These are phyloP conservation scores for Caenorhabditis brenneri DNA, from an alignment of 1,140 invertebrate species.

Conservation along the genomic window DNA sequence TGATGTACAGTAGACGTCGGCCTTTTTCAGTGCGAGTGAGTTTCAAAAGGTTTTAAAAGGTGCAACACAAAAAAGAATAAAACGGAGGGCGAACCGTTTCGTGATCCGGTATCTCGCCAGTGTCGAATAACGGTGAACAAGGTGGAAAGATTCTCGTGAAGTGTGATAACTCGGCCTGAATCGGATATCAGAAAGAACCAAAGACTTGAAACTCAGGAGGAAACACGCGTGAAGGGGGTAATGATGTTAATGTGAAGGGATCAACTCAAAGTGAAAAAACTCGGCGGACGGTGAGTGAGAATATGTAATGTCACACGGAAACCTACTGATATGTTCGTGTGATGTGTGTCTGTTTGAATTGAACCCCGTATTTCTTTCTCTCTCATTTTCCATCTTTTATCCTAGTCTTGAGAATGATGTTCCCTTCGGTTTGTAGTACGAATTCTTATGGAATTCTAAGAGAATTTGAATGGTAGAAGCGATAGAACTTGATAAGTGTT, in stretches of 20 bases:
- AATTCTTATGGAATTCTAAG: slow-evolving; percentile 30
- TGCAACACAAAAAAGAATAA: not conserved
- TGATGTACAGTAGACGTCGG: not conserved
- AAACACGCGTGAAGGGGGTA: not conserved
- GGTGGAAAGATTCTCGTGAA: not conserved
- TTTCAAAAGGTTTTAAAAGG: not conserved
- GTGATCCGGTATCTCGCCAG: slow-evolving; percentile 2
- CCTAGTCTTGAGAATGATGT: slow-evolving; percentile 35
- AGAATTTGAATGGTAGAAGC: slow-evolving; percentile 20
- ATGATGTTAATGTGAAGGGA: not conserved
- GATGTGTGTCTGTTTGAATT: no score
- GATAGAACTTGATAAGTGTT: not conserved
- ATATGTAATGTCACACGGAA: slow-evolving; percentile 28
- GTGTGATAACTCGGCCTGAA: slow-evolving; percentile 15
- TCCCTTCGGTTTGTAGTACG: slow-evolving; percentile 34
- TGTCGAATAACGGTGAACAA: slow-evolving; percentile 18
- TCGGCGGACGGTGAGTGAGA: not conserved
- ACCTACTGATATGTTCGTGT: slow-evolving; percentile 39
- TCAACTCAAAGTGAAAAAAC: not conserved
- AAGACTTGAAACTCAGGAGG: not conserved
- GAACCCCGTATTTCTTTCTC: no score
- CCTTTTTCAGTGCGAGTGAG: not conserved
- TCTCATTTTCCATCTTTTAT: not conserved
- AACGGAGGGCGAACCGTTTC: slow-evolving; percentile 1
- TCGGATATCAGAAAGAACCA: not conserved